Evolutionary conservation across 2,888 invertebrate species (phyloP).

Genomic region (Oscheius onirici): DNA sequence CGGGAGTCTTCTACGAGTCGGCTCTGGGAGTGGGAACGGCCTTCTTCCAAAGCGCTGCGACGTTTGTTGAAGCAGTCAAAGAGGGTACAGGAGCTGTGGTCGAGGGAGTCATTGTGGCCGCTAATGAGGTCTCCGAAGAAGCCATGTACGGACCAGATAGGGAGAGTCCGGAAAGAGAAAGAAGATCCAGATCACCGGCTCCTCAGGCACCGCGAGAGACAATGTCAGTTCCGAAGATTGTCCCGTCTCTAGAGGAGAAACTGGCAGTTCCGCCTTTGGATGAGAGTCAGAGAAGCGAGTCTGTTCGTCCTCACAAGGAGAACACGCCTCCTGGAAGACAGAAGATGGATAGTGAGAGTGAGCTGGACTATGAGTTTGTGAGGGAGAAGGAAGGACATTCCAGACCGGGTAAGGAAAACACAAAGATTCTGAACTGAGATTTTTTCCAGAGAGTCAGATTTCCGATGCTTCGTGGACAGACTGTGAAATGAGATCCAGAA

Average conservation of each 20-base stretch:
- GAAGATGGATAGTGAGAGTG: too few relatives aligned
- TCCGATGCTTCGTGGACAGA: not conserved
- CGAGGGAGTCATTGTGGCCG: not conserved
- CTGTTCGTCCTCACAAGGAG: too few relatives aligned
- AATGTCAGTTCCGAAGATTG: not conserved
- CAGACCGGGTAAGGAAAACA: not conserved
- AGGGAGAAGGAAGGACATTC: not conserved
- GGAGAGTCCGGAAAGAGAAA: not conserved
- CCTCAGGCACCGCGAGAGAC: not conserved
- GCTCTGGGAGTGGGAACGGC: not conserved
- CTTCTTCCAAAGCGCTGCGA: not conserved
- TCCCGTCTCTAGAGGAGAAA: not conserved
- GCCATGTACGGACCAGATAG: not conserved
- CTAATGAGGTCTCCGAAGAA: not conserved
- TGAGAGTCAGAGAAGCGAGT: not conserved
- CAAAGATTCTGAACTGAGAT: not conserved
- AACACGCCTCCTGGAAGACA: too few relatives aligned
- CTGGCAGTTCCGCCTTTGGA: not conserved
- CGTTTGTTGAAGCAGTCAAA: not conserved
- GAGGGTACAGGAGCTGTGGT: slow-evolving; percentile 4
- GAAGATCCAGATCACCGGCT: not conserved
- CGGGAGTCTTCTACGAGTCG: not conserved
- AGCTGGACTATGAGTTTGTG: not conserved
- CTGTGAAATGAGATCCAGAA: not conserved
- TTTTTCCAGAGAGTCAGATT: not conserved